These are phyloP conservation scores for Diogma glabrata DNA, from an alignment of 2,888 invertebrate genomes.

Conservation along the genomic window DNA sequence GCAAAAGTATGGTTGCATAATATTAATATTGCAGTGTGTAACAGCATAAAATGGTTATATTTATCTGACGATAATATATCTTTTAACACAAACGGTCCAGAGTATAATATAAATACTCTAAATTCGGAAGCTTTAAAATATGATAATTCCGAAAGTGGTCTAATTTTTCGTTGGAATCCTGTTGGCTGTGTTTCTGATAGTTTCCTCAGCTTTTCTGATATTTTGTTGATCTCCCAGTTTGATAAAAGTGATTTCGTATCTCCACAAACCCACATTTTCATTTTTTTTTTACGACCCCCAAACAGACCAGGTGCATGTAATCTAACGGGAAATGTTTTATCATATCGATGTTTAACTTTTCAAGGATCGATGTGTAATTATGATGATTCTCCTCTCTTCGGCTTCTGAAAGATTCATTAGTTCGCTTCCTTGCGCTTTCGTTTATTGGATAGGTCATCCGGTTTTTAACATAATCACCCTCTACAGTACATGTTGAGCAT, in stretches of 20 bases:
- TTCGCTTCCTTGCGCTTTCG: no score
- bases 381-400: conserved; percentile 20
- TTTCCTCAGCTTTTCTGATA: no score
- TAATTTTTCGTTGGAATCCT: conserved; percentile 21
- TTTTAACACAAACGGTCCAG: conserved; percentile 21
- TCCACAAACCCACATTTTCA: no score
- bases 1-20: conserved; percentile 16
- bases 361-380: conserved; percentile 16
- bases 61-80: no score
- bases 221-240: background rate
- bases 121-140: no score
- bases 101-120: no score
- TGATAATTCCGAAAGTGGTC: conserved; percentile 18
- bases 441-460: conserved; percentile 13
- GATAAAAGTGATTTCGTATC: conserved; percentile 8
- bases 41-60: conserved; percentile 19
- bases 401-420: no score
- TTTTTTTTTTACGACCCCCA: conserved; percentile 20
- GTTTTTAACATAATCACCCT: conserved; percentile 16
- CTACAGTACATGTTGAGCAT: conserved; percentile 14
- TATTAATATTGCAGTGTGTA: conserved; percentile 19
- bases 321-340: conserved; percentile 9
- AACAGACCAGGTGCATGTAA: conserved; percentile 16
- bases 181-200: conserved; percentile 13
- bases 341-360: no score